These are phyloP conservation scores for Orthonyx spaldingii DNA, from an alignment of 2,113 vertebrate species.

Conservation along the genomic window DNA sequence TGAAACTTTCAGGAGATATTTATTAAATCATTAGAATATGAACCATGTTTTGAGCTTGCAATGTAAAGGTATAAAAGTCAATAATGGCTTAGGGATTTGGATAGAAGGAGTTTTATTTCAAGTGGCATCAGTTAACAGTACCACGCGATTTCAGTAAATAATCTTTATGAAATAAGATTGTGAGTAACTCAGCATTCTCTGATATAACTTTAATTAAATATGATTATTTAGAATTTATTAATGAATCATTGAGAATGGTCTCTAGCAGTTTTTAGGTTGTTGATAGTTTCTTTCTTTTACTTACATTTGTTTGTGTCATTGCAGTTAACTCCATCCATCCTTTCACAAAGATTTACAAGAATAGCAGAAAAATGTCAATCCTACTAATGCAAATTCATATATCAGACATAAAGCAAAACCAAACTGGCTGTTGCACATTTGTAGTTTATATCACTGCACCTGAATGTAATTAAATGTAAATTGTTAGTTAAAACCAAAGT, in stretches of 20 bases:
- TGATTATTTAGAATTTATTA: not conserved
- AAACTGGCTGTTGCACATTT: not conserved
- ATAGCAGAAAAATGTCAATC: not conserved
- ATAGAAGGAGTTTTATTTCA: not conserved
- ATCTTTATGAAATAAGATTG: not conserved
- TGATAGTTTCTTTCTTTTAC: not conserved
- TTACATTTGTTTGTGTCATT: not conserved
- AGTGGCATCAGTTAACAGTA: not conserved
- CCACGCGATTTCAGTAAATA: not conserved
- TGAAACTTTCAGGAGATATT: not conserved
- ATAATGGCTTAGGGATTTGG: not conserved
- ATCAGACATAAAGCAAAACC: not conserved
- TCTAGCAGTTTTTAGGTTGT: not conserved
- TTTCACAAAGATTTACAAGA: not conserved
- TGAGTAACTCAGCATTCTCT: not conserved
- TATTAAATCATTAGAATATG: not conserved
- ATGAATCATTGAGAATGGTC: not conserved
- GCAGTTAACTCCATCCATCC: not conserved
- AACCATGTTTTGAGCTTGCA: not conserved
- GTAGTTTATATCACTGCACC: not conserved
- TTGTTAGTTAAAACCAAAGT: not conserved
- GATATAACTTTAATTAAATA: not conserved
- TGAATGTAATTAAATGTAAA: not conserved
- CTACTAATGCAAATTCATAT: not conserved
- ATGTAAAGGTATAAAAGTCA: not conserved